These are phyloP conservation scores for Phoenicopterus ruber DNA, from an alignment of 2,113 vertebrate species.

Conservation along the genomic window DNA sequence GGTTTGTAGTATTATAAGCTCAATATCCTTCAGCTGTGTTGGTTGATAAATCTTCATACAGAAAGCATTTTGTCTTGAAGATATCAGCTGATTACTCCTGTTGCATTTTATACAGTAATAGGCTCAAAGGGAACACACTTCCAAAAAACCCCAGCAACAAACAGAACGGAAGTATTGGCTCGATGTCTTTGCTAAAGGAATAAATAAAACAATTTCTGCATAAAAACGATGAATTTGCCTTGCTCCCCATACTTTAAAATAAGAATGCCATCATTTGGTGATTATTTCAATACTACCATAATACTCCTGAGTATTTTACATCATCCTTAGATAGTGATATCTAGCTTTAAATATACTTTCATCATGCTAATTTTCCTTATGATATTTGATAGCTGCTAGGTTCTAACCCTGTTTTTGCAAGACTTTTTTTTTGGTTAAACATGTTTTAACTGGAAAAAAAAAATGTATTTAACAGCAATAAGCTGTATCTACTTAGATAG, in stretches of 20 bases:
- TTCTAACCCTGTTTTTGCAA: background rate
- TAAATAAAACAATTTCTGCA: background rate
- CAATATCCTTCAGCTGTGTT: background rate
- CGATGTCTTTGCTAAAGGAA: background rate
- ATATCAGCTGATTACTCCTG: background rate
- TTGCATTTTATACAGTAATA: background rate
- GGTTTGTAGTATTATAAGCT: background rate
- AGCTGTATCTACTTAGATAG: background rate
- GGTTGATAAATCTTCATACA: background rate
- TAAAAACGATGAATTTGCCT: background rate
- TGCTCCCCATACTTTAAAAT: background rate
- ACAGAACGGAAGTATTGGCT: background rate
- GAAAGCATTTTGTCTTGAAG: background rate
- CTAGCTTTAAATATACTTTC: background rate
- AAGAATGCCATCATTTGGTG: background rate
- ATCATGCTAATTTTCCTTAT: background rate
- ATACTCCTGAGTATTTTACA: background rate
- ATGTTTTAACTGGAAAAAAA: background rate
- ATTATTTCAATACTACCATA: background rate
- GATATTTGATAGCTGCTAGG: background rate
- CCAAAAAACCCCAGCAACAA: background rate
- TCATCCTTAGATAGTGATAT: background rate
- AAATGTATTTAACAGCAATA: background rate
- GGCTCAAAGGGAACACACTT: background rate
- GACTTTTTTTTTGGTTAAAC: background rate